Evolutionary conservation across 2,797 vertebrate genomes (phyloP).

Genomic region (Xenopus petersii): DNA sequence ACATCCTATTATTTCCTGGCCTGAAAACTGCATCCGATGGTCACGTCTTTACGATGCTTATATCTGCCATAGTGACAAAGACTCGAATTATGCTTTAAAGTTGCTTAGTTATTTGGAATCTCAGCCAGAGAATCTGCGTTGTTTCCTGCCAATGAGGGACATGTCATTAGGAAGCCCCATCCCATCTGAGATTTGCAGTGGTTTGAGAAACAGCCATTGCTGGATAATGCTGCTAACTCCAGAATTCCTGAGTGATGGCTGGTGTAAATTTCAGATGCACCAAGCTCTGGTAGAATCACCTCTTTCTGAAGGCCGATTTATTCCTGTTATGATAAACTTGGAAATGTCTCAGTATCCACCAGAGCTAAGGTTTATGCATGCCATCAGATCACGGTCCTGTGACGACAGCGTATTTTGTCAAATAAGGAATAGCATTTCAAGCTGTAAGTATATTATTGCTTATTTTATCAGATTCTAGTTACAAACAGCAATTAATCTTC

Average conservation of each 20-base stretch:
- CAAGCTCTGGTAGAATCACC: constrained; percentile 76
- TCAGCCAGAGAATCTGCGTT: constrained; percentile 66
- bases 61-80: constrained; percentile 77
- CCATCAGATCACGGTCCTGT: constrained; percentile 62
- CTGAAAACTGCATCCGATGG: constrained; percentile 56
- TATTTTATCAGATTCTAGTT: no score
- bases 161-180: constrained; percentile 64
- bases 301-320: constrained; percentile 70
- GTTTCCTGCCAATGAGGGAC: constrained; percentile 79
- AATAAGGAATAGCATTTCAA: constrained; percentile 66
- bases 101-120: constrained; percentile 77
- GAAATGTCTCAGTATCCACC: constrained; percentile 68
- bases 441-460: constrained; percentile 69
- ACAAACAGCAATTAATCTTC: no score
- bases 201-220: constrained; percentile 75
- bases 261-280: constrained; percentile 86
- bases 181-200: constrained; percentile 72
- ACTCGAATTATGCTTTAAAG: constrained; percentile 64
- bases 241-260: constrained; percentile 74
- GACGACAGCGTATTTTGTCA: constrained; percentile 63
- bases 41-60: constrained; percentile 73
- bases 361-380: constrained; percentile 75
- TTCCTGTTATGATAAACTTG: constrained; percentile 71
- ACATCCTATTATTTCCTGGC: not conserved
- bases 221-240: constrained; percentile 76